Percentiles rank a stretch among this genome's conserved stretches.
Conservation (phyloP, 2,113 vertebrate genomes). For the Oreotrochilus melanogaster region DNA sequence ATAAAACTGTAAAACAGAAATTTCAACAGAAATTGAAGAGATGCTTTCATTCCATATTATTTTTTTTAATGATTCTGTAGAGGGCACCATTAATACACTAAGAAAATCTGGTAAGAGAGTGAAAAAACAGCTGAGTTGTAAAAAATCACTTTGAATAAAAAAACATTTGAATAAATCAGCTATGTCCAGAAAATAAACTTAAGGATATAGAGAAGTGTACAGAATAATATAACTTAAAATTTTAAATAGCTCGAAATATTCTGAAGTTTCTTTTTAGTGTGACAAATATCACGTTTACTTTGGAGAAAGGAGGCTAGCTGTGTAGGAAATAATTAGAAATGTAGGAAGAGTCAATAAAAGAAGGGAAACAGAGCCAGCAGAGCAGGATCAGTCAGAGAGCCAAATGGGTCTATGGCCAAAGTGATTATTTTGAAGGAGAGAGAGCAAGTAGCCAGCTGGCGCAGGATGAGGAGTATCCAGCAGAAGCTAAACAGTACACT, state of each 20-base stretch:
- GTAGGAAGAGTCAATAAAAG: not conserved
- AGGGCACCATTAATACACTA: slow-evolving; percentile 7
- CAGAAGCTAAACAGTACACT: not conserved
- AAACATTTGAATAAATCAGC: not conserved
- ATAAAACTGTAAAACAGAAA: not conserved
- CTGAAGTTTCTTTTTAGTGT: not conserved
- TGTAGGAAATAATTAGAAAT: not conserved
- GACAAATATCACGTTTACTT: not conserved
- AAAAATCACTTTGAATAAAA: not conserved
- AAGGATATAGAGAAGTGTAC: not conserved
- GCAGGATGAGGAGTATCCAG: not conserved
- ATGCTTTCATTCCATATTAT: not conserved
- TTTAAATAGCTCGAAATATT: not conserved
- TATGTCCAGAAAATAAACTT: not conserved
- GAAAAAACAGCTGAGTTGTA: not conserved
- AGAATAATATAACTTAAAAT: not conserved
- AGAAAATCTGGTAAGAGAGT: not conserved
- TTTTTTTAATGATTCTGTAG: slow-evolving; percentile 23
- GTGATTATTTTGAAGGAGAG: not conserved
- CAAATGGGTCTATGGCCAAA: not conserved
- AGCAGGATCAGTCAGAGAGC: not conserved
- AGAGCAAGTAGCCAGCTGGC: not conserved
- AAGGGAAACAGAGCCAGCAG: not conserved
- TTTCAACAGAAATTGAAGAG: not conserved
- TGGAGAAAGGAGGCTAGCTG: not conserved